Evolutionary conservation across 2,888 invertebrate species (phyloP).

Genomic region (Caradrina clavipalpis): DNA sequence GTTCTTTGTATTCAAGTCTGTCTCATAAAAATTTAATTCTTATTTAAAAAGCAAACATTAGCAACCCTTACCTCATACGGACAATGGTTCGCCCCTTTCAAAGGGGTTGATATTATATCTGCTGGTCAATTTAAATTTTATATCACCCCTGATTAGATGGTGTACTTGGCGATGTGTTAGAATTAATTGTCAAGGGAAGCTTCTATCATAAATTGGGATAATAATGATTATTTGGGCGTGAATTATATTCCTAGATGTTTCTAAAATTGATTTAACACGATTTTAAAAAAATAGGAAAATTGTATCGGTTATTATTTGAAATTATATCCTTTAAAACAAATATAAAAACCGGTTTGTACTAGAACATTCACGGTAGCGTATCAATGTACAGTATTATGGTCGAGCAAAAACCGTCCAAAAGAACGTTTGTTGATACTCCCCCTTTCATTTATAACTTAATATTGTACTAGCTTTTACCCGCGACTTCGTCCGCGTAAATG

Average conservation of each 20-base stretch:
- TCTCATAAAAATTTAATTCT: constrained; percentile 51
- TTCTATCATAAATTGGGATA: constrained; percentile 5
- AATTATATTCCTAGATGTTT: too few relatives aligned
- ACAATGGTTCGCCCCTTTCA: constrained; percentile 59
- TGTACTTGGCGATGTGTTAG: constrained; percentile 54
- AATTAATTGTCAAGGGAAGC: constrained; percentile 54
- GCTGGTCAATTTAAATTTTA: constrained; percentile 74
- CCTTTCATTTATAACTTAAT: too few relatives aligned
- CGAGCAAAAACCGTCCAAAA: too few relatives aligned
- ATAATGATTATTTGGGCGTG: background rate
- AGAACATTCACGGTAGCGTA: too few relatives aligned
- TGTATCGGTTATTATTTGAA: too few relatives aligned
- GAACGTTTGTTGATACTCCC: too few relatives aligned
- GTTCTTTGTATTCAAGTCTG: constrained; percentile 17
- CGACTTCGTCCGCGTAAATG: too few relatives aligned
- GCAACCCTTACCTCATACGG: constrained; percentile 28
- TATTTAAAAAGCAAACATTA: constrained; percentile 60
- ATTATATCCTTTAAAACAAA: too few relatives aligned
- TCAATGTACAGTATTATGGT: too few relatives aligned
- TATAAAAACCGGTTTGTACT: too few relatives aligned
- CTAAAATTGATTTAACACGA: background rate
- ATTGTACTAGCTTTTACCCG: too few relatives aligned
- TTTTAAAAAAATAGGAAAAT: background rate
- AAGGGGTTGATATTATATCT: constrained; percentile 65
- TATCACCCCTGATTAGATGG: constrained; percentile 70